Evolutionary conservation across 2,113 vertebrate species (phyloP), one percentile per base, ranked within the genome.

Genomic region (Hemichromis elongatus): DNA sequence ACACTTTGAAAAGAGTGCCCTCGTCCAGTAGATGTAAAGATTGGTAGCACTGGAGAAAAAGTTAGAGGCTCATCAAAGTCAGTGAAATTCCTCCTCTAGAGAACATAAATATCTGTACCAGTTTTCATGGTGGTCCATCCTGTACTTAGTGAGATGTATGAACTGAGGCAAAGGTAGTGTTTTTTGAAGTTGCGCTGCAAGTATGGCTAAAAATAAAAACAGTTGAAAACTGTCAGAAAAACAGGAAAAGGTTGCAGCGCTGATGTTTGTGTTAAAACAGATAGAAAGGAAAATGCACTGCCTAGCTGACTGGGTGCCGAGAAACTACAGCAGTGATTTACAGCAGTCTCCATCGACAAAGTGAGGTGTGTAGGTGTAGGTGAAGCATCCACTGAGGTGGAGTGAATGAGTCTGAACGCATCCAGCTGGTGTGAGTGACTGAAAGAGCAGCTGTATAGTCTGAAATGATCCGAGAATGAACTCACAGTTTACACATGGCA

Each of bases 401-500:
- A 85, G 45, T 56, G 84, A 85, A 87, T 75, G 88, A 84, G 85
- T 66, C 14, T 92, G 59, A 93, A 88, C 7, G 26, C 54, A 81
- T 79, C 81, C 90, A 88, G 93, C 80, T 86, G 90, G 57, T 81
- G 84, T 47, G 61, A 70, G 84, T 79, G 87, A 92, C 82, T 86
- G 80, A 83, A 83, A 78, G 54, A 88, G 83, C 92, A 94, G 92
- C 88, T 93, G 91, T 87, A 86, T 24, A 63, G 84, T 77, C 80
- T 77, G 28, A 83, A 57, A 86, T 79, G 85, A 45, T 87, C 83
- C 52, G 79, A 88, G 85, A 54, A 18, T 93, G 86, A 92, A 93
- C 89, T 91, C 86, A 81, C 52, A 55, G 80, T 79, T 82, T 70
- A 91, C 90, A 93, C 73, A 82, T 95, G 94, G 83, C 81, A 66